Conservation (phyloP, 1,140 invertebrate species). For the Leptonema lineaticorne region DNA sequence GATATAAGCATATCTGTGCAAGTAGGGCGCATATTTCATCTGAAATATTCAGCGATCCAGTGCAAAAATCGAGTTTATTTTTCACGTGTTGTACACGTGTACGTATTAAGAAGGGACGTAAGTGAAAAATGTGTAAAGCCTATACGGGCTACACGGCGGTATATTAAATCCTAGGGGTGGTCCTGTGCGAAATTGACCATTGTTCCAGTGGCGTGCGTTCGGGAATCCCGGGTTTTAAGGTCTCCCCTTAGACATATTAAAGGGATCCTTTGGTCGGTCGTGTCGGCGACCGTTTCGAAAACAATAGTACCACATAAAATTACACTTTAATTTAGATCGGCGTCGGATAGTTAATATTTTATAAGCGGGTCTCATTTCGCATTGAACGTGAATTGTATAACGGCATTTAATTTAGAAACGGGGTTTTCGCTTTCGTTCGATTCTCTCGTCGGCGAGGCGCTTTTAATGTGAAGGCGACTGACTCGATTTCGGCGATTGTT, state of each 20-base stretch:
- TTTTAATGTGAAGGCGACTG: too few species aligned
- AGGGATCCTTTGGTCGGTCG: background rate
- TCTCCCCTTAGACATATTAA: slow-evolving; percentile 14
- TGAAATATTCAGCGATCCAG: too few species aligned
- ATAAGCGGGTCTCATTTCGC: slow-evolving; percentile 5
- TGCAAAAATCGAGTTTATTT: too few species aligned
- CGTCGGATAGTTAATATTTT: slow-evolving; percentile 17
- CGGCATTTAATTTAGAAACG: background rate
- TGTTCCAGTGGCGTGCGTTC: background rate
- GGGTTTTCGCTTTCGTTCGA: too few species aligned
- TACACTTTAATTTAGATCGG: slow-evolving; percentile 13
- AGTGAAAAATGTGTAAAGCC: background rate
- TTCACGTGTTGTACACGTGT: background rate
- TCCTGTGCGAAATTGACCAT: slow-evolving; percentile 4
- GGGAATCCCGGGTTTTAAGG: background rate
- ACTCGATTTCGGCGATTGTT: too few species aligned
- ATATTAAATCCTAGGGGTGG: background rate
- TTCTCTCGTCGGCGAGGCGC: too few species aligned
- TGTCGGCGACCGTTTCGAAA: background rate
- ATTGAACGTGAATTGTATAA: background rate
- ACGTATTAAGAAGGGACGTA: background rate
- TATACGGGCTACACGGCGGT: background rate
- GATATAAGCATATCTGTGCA: too few species aligned
- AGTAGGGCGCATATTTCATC: too few species aligned
- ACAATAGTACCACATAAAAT: slow-evolving; percentile 17